Base-by-base conservation (phyloP, 2,888 invertebrate genomes). In the Hypercompe scribonia region DNA sequence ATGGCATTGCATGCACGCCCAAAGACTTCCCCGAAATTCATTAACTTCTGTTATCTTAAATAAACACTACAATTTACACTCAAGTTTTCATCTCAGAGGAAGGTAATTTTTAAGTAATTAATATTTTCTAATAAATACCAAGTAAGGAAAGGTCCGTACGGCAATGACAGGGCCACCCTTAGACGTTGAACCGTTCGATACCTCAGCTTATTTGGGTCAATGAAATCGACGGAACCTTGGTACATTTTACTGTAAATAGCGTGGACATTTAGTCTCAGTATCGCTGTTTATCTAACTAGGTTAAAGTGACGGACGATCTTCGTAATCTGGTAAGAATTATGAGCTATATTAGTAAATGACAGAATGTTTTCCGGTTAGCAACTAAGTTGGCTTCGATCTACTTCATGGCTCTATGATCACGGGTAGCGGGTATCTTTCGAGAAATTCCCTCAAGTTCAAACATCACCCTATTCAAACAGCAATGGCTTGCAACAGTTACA, bases 221-320 rank as follows among this genome's bases (percentile, higher is more conserved):
- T 93, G 94, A 88, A 87, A 91, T 84, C 86, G 79, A 77, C 86
- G 83, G 21, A 90, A 86, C 94, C 94, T 94, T 94, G 94, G 84
- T 86, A 75, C 80, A 73, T 86, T 81, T 80, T 79, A 82, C 80
- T 82, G 87, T 88, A 86, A 90, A 89, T 88, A 90, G 81, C 83
- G 81, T 79, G 83, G 81, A 75, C 83, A 81, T 75, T 78, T 74
- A 88, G 89, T 88, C 87, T 86, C 86, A 84, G 84, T 86, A 86
- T 79, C 81, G 78, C 36, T 54, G 82, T 85, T 92, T 93, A 94
- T 94, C 94, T 93, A 93, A 91, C 83, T 94, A 86, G 94, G 94
- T 93, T 93, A 93, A 68, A 68, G 72, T 65, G 64, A 75, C 75
- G 74, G 73, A 42, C 74, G 66, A 76, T 78, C 76, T 64, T 72